Evolutionary conservation across 2,113 vertebrate species (phyloP).

Genomic region (Chionis minor): DNA sequence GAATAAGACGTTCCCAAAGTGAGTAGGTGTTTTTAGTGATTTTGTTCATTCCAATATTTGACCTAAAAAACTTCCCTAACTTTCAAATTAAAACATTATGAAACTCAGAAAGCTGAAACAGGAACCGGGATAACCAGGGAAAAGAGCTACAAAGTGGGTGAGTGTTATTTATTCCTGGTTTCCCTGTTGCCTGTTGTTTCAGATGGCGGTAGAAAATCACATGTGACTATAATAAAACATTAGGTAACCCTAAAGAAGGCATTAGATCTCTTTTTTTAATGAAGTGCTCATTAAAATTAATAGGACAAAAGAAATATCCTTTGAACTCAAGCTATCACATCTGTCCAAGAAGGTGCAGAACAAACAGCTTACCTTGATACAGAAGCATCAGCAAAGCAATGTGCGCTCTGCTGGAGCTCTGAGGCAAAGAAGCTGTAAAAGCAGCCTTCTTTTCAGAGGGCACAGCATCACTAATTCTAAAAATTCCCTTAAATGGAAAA

Average conservation of each 20-base stretch:
- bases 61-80: background rate
- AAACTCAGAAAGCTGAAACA: background rate
- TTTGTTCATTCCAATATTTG: background rate
- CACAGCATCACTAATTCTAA: background rate
- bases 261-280: background rate
- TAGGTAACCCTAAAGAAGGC: background rate
- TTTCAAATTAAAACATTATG: background rate
- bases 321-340: background rate
- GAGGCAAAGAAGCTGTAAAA: background rate
- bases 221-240: background rate
- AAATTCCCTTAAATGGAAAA: conserved; percentile 43
- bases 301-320: background rate
- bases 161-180: background rate
- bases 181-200: background rate
- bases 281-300: conserved; percentile 4
- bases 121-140: background rate
- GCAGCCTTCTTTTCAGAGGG: conserved; percentile 18
- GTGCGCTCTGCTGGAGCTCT: background rate
- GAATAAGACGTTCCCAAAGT: background rate
- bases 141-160: background rate
- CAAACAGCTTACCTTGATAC: background rate
- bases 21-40: background rate
- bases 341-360: background rate
- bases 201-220: background rate
- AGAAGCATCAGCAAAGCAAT: background rate